Conservation (phyloP, 2,888 invertebrate genomes). For the Drosophila infuscata region DNA sequence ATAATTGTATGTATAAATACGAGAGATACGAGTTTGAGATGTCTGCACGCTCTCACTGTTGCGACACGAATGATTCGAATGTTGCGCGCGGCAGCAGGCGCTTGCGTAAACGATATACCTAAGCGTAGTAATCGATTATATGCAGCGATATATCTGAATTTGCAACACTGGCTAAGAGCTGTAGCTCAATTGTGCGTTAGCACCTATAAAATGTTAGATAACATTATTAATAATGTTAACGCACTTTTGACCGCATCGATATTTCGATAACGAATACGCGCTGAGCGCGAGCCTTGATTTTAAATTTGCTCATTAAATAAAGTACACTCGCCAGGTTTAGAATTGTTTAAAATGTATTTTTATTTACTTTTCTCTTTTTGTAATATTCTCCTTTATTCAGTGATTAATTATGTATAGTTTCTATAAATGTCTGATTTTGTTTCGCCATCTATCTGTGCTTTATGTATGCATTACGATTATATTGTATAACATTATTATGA, state of each 20-base stretch:
- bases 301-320: neutral
- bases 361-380: conserved; percentile 58
- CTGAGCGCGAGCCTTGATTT: neutral
- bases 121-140: conserved; percentile 18
- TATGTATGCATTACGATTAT: conserved; percentile 68
- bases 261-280: neutral
- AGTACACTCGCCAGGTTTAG: conserved; percentile 12
- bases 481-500: conserved; percentile 71
- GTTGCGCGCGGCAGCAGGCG: conserved; percentile 30
- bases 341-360: conserved; percentile 74
- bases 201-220: neutral
- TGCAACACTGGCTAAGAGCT: conserved; percentile 19
- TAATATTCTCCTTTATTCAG: conserved; percentile 71
- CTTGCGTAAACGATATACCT: conserved; percentile 30
- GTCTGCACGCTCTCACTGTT: conserved; percentile 57
- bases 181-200: conserved; percentile 8
- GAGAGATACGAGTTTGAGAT: conserved; percentile 21
- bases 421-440: conserved; percentile 72
- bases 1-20: conserved; percentile 25
- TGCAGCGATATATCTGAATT: neutral
- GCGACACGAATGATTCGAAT: conserved; percentile 62
- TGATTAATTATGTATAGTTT: conserved; percentile 75
- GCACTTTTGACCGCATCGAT: neutral
- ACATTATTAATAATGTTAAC: neutral
- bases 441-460: conserved; percentile 48